Conservation (phyloP, 2,797 vertebrate species). For the Cossypha heuglini region DNA sequence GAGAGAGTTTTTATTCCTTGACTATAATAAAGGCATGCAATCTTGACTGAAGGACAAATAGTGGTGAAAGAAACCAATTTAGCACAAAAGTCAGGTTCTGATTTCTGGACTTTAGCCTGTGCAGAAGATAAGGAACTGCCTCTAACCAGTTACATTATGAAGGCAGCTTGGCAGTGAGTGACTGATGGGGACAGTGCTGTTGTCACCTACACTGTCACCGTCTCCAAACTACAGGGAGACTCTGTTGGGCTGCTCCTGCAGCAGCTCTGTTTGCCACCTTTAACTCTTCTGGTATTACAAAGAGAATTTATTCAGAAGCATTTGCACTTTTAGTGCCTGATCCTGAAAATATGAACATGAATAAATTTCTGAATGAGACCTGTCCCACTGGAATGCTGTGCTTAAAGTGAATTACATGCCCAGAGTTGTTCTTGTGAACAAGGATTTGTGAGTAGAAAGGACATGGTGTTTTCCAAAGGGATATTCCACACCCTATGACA, state of each 20-base stretch:
- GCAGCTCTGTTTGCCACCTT: neutral
- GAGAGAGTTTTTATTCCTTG: accelerated
- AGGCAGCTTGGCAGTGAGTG: neutral
- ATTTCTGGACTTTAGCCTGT: neutral
- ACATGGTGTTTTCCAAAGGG: neutral
- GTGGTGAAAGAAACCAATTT: accelerated
- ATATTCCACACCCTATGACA: accelerated
- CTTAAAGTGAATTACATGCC: neutral
- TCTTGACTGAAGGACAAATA: neutral
- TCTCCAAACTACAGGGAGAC: neutral
- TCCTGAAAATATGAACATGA: neutral
- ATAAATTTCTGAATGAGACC: neutral
- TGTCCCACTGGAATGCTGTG: neutral
- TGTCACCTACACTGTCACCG: accelerated
- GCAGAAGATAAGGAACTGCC: neutral
- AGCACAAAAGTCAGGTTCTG: neutral
- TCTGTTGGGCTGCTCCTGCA: neutral
- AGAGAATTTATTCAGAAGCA: neutral
- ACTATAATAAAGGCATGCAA: neutral
- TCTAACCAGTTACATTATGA: neutral
- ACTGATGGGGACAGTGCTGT: neutral
- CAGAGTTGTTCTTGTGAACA: neutral
- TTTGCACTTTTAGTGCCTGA: accelerated
- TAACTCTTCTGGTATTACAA: neutral
- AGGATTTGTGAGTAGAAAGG: neutral